Evolutionary conservation across 2,797 vertebrate genomes (phyloP).

Genomic region (Picus viridis): DNA sequence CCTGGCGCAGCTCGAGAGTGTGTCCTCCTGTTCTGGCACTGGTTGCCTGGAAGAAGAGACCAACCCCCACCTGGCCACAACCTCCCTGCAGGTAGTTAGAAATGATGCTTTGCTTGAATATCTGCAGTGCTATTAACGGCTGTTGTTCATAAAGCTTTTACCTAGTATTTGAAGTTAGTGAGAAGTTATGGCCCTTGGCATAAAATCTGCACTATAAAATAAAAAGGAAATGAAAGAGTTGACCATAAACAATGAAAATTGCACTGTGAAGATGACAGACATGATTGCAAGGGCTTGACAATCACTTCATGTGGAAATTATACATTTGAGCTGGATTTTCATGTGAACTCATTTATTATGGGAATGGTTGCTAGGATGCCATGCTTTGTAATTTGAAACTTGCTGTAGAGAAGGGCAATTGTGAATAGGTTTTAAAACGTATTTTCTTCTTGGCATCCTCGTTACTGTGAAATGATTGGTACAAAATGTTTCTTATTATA

Average conservation of each 20-base stretch:
- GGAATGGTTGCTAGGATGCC: slow-evolving; percentile 3
- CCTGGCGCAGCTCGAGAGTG: no score
- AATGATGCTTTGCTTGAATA: not conserved
- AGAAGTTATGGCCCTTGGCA: not conserved
- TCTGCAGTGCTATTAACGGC: not conserved
- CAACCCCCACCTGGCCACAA: no score
- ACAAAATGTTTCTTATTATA: slow-evolving; percentile 12
- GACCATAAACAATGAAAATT: slow-evolving; percentile 4
- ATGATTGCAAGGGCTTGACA: not conserved
- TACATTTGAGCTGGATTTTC: not conserved
- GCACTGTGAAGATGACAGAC: not conserved
- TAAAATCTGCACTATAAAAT: not conserved
- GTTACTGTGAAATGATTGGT: not conserved
- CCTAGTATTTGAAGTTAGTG: slow-evolving; percentile 12
- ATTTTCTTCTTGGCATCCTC: not conserved
- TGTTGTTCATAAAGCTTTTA: slow-evolving; percentile 15
- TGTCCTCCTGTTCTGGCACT: no score
- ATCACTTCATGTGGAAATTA: slow-evolving; percentile 3
- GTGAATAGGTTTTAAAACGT: not conserved
- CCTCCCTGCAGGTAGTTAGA: no score
- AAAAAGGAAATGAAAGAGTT: not conserved
- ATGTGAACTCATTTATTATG: not conserved
- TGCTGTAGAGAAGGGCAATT: not conserved
- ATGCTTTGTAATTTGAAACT: slow-evolving; percentile 34
- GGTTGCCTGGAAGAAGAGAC: no score